Evolutionary conservation across 2,113 vertebrate species (phyloP), one percentile per base, ranked within the genome.

Genomic region (Clarias batrachus): DNA sequence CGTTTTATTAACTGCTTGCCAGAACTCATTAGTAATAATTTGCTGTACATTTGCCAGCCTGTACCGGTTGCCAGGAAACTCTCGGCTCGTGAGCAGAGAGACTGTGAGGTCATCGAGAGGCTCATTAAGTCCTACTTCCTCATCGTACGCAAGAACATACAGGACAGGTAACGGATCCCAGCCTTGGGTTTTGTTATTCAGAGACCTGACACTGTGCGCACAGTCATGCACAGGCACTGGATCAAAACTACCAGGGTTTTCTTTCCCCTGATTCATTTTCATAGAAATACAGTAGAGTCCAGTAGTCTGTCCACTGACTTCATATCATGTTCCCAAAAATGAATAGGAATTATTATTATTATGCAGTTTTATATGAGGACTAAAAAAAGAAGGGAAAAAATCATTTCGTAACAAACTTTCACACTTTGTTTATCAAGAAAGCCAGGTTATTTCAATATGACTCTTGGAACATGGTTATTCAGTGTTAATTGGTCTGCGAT

Each of bases 81-180:
- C 63, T 99, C 98, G 56, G 96, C 97, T 83, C 96, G 98, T 33
- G 98, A 99, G 88, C 98, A 99, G 90, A 94, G 98, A 89, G 98
- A 99, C 89, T 99, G 98, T 86, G 98, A 99, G 92, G 97, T 99
- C 91, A 99, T 99, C 17, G 98, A 99, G 92, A 95, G 97, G 90
- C 97, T 99, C 87, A 99, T 99, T 90, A 99, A 99, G 87, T 99
- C 98, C 0, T 99, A 99, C 87, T 99, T 99, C 91, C 96, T 99
- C 65, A 99, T 99, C 87, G 98, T 99, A 82, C 96, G 98, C 89
- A 99, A 99, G 93, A 99, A 99, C 90, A 99, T 99, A 91, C 98
- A 99, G 92, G 98, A 99, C 95, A 99, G 97, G 98, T 97, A 56
- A 56, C 12, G 8, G 10, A 37, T 30, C 33, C 70, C 54, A 25